Evolutionary conservation across 1,140 invertebrate genomes (phyloP).

Genomic region (Adelges cooleyi): DNA sequence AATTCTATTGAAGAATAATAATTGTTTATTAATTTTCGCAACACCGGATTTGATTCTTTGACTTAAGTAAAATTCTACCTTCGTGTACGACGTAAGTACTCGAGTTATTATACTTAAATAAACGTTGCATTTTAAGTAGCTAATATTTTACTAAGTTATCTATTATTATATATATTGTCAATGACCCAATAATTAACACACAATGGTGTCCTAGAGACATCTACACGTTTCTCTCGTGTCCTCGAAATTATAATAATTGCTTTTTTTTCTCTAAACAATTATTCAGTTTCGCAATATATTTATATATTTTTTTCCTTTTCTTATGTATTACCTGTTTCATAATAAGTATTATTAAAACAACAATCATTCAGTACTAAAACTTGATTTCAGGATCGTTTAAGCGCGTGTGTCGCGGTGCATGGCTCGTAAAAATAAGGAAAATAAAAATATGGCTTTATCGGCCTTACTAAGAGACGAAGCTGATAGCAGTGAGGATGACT

Average conservation of each 20-base stretch:
- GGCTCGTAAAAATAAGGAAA: conserved; percentile 42
- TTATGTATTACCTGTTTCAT: too few relatives aligned
- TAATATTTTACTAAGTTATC: too few relatives aligned
- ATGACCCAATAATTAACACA: conserved; percentile 28
- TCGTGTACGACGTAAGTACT: neutral
- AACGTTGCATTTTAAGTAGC: too few relatives aligned
- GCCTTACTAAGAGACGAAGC: conserved; percentile 36
- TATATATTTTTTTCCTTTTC: too few relatives aligned
- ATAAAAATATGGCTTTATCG: conserved; percentile 36
- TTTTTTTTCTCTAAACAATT: conserved; percentile 4
- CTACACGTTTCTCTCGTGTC: conserved; percentile 19
- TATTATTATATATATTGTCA: neutral
- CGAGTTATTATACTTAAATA: too few relatives aligned
- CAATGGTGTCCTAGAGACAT: conserved; percentile 23
- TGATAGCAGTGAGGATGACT: conserved; percentile 64
- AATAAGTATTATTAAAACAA: too few relatives aligned
- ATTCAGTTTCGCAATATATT: neutral
- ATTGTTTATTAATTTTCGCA: neutral
- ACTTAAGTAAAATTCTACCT: neutral
- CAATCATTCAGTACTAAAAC: too few relatives aligned
- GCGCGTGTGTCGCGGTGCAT: conserved; percentile 33
- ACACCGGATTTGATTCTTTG: neutral
- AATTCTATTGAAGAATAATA: neutral
- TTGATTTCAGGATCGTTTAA: neutral
- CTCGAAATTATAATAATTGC: conserved; percentile 22